These are phyloP conservation scores for Mus caroli DNA, from an alignment of 2,797 vertebrate genomes.

Conservation along the genomic window DNA sequence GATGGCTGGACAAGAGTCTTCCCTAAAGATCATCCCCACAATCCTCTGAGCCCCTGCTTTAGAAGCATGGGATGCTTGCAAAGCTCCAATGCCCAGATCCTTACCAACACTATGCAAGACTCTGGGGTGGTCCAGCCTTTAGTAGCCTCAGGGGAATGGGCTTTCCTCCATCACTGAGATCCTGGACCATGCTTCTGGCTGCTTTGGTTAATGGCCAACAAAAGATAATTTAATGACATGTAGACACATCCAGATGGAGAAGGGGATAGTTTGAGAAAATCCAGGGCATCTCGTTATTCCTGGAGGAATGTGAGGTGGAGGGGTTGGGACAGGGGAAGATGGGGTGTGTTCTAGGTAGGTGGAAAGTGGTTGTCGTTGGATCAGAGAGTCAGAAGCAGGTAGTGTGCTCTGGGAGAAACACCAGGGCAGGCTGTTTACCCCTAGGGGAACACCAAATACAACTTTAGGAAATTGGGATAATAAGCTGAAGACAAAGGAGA, in stretches of 20 bases:
- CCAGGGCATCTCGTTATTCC: background rate
- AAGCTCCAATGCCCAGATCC: background rate
- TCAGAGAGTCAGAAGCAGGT: background rate
- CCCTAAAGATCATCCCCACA: background rate
- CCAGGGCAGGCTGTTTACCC: background rate
- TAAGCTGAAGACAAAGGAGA: background rate
- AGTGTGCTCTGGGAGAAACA: accelerated
- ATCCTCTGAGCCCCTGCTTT: background rate
- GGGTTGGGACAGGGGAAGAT: background rate
- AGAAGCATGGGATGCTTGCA: background rate
- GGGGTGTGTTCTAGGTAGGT: background rate
- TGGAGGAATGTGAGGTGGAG: background rate
- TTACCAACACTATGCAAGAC: no score
- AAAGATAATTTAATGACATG: background rate
- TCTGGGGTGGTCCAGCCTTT: background rate
- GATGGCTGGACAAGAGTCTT: background rate
- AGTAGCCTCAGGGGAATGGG: background rate
- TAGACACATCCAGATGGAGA: background rate
- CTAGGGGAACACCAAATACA: accelerated
- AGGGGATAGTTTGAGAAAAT: background rate
- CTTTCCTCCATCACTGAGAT: background rate
- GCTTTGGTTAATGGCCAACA: background rate
- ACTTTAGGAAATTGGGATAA: background rate
- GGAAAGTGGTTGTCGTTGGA: no score
- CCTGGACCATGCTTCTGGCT: background rate